Percentiles rank a stretch among this genome's conserved stretches.
Conservation (phyloP, 2,888 invertebrate genomes). For the Crepidodera aurea region DNA sequence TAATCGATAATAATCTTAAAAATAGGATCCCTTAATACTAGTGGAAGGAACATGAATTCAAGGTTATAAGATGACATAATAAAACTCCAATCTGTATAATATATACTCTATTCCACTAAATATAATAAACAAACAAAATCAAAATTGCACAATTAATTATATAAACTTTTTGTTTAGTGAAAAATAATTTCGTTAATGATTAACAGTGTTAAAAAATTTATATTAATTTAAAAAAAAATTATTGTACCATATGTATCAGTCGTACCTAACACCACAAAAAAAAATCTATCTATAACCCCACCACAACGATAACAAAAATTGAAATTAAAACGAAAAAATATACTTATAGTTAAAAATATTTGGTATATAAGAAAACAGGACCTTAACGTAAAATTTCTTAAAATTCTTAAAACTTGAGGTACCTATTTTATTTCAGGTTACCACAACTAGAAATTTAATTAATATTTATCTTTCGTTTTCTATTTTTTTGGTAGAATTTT, state of each 20-base stretch:
- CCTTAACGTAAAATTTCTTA: not conserved
- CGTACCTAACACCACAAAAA: conserved; percentile 19
- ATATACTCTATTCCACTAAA: not conserved
- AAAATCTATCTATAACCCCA: conserved; percentile 17
- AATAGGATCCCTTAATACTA: no score
- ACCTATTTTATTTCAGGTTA: no score
- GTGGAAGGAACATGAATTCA: no score
- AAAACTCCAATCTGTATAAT: not conserved
- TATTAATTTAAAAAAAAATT: not conserved
- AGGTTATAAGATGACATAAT: no score
- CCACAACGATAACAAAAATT: conserved; percentile 16
- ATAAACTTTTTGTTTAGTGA: not conserved
- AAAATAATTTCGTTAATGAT: not conserved
- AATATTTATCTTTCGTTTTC: no score
- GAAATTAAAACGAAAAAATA: conserved; percentile 10
- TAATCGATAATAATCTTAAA: no score
- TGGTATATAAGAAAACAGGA: conserved; percentile 11
- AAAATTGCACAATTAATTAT: not conserved
- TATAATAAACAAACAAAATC: not conserved
- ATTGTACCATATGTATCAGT: conserved; percentile 21
- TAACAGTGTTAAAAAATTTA: conserved; percentile 1
- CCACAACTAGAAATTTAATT: no score
- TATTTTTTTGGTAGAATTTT: no score
- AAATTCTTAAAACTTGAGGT: no score
- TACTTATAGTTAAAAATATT: conserved; percentile 10